Evolutionary conservation across 2,797 vertebrate genomes (phyloP), one percentile per base, ranked within the genome.

Genomic region (Periophthalmus magnuspinnatus): DNA sequence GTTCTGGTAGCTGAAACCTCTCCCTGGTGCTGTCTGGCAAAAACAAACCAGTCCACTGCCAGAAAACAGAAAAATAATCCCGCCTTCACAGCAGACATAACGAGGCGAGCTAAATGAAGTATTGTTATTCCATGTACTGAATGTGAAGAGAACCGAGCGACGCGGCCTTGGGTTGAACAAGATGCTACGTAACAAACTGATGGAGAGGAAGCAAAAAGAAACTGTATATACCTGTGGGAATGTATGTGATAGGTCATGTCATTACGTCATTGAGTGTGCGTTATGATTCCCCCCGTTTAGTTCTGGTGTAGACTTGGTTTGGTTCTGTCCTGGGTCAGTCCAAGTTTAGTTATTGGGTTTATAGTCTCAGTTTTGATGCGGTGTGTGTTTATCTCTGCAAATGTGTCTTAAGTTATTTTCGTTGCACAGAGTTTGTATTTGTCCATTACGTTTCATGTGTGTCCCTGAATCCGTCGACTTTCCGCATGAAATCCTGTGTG

Each of bases 101-200:
- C 80, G 64, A 70, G 64, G 68, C 57, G 0, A 0, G 65, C 57
- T 61, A 67, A 75, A 87, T 82, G 34, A 76, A 67, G 66, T 36
- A 36, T 36, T 36, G 28, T 28, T 68, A 71, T 76, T 68, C 65
- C 64, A 62, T 65, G 60, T 65, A 60, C 57, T 66, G 2, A 74
- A 47, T 59, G 8, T 61, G 33, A 68, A 77, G 68, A 78, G 52
- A 62, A 67, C 21, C 65, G 61, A 78, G 64, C 55, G 70, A 68
- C 60, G 9, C 41, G 70, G 78, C 81, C 75, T 84, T 84, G 76
- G 76, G 81, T 80, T 80, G 70, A 82, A 84, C 76, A 76, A 71
- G 69, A 71, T 63, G 72, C 76, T 84, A 61, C 45, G 57, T 78
- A 83, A 86, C 70, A 66, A 24, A 61, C 59, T 72, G 62, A 66